Conservation (phyloP, 2,113 vertebrate species). For the Toxostoma redivivum region DNA sequence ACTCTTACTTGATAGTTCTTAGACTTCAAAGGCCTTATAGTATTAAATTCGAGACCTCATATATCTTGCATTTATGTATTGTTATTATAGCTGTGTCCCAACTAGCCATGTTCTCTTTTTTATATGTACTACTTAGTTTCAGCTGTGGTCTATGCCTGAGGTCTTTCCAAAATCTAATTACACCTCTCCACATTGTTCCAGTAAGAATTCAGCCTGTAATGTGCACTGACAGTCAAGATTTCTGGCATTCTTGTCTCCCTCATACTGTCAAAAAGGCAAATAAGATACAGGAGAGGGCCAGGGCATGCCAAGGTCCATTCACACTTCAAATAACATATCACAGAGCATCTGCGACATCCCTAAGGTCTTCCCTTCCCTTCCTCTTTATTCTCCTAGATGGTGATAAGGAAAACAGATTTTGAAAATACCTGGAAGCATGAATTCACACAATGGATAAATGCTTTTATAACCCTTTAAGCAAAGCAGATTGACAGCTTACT, state of each 20-base stretch:
- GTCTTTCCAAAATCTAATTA: neutral
- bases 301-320: neutral
- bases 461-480: slow-evolving; percentile 17
- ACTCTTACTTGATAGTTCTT: neutral
- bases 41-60: neutral
- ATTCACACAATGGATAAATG: neutral
- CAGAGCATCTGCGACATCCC: neutral
- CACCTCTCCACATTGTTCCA: neutral
- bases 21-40: neutral
- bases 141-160: neutral
- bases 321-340: neutral
- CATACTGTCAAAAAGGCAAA: neutral
- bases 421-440: neutral
- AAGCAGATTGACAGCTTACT: slow-evolving; percentile 9
- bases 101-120: neutral
- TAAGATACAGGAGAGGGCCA: neutral
- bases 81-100: neutral
- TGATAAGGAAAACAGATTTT: neutral
- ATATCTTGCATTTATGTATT: neutral
- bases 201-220: neutral
- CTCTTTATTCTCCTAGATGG: neutral
- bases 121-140: neutral
- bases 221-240: neutral
- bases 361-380: neutral
- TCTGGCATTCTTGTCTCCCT: neutral